Base-by-base conservation (phyloP, 2,113 vertebrate genomes). In the Stomatorhinus ivindoensis region DNA sequence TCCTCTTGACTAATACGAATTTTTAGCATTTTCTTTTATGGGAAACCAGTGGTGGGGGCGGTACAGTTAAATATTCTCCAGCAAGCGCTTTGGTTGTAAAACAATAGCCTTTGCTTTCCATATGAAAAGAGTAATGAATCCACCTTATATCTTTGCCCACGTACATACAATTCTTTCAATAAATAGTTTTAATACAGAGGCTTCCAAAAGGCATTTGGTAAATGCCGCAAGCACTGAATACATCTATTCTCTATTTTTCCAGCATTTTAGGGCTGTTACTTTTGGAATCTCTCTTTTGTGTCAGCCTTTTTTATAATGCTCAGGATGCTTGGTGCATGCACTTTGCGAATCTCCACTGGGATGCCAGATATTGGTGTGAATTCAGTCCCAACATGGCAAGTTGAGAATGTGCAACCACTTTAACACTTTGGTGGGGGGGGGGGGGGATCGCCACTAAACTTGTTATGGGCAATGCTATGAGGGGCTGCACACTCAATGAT, bases 361-460 rank as follows among this genome's bases (percentile, higher is more conserved):
- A 80, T 80, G 73, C 73, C 73, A 80, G 35, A 80, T 80, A 80
- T 80, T 80, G 73, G 73, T 35, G 31, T 80, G 73, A 35, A 80
- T 80, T 80, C 35, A 80, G 73, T 21, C 73, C 73, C 73, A 39
- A 80, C 73, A 80, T 80, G 35, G 73, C 35, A 80, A 80, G 73
- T 2, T 80, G 17, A 42, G 35, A 80, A 31, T 69, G 61, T 69
- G 61, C n/a, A 69, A 31, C 61, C 61, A 69, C 61, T 69, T 69
- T 69, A 69, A 69, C 61, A 69, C 61, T 31, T 69, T 31, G 27
- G 10, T 11, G 10, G 61, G 61, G n/a, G 61, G 11, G 61, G 11
- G 61, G 61, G 61, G 61, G n/a, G 8, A 13, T 27, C 4, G 61
- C n/a, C 35, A 80, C 15, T 42, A 42, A 35, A 80, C 73, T 80